These are phyloP conservation scores for Nasonia oneida DNA, from an alignment of 2,888 invertebrate species.

Conservation along the genomic window DNA sequence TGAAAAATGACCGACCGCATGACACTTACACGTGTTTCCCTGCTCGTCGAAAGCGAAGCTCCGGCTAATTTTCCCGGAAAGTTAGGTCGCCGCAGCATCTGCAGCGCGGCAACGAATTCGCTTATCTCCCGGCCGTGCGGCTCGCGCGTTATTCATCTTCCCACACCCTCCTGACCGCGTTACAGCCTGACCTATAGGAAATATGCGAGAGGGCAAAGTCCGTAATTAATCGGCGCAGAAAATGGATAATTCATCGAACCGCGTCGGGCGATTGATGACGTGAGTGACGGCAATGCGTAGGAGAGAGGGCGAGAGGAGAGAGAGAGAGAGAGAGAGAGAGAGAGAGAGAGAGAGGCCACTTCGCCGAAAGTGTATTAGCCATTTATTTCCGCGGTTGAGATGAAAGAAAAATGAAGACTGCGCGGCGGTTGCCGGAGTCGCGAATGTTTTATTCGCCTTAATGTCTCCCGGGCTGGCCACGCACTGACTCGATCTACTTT, in stretches of 20 bases:
- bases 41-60: too few relatives aligned
- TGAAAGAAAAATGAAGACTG: background rate
- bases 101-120: constrained; percentile 42
- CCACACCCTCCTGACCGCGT: background rate
- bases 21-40: constrained; percentile 37
- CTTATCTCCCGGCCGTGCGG: constrained; percentile 30
- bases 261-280: constrained; percentile 39
- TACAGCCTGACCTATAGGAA: background rate
- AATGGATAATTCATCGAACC: constrained; percentile 46
- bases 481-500: background rate
- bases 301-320: too few relatives aligned
- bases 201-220: constrained; percentile 24
- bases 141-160: constrained; percentile 14
- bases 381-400: constrained; percentile 35
- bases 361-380: constrained; percentile 46
- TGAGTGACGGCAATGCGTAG: constrained; percentile 1
- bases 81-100: constrained; percentile 38
- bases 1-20: constrained; percentile 48
- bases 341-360: background rate
- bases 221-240: constrained; percentile 33
- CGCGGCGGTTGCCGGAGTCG: background rate
- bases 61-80: constrained; percentile 51
- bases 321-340: too few relatives aligned
- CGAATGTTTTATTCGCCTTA: background rate
- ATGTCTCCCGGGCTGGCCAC: background rate